Evolutionary conservation across 2,888 invertebrate species (phyloP).

Genomic region (Leptinotarsa peninsularis): DNA sequence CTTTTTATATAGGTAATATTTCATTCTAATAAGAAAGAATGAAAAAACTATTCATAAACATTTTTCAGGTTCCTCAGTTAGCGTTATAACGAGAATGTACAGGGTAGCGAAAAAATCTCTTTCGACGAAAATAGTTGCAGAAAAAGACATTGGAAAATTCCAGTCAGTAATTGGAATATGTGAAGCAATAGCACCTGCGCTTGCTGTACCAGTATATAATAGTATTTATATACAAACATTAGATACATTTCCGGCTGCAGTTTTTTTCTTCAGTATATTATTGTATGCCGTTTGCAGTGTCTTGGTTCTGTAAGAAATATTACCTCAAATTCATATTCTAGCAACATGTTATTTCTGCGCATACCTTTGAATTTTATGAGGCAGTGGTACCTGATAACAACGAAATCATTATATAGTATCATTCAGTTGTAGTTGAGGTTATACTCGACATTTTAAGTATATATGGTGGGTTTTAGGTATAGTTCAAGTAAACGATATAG

Average conservation of each 20-base stretch:
- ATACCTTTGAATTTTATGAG: too few species aligned
- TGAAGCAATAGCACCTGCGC: conserved; percentile 70
- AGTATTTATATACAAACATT: conserved; percentile 69
- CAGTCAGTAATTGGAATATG: conserved; percentile 72
- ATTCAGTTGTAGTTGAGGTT: too few species aligned
- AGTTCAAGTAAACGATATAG: too few species aligned
- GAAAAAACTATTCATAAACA: background rate
- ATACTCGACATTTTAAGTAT: too few species aligned
- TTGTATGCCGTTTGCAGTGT: conserved; percentile 50
- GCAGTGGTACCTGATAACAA: too few species aligned
- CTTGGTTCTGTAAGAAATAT: conserved; percentile 52
- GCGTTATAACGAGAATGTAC: conserved; percentile 58
- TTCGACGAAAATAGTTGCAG: conserved; percentile 61
- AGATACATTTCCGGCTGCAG: conserved; percentile 68
- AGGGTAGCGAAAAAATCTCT: conserved; percentile 60
- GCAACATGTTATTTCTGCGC: background rate
- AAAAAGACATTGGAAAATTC: conserved; percentile 61
- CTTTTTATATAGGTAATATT: conserved; percentile 63
- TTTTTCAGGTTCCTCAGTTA: conserved; percentile 54
- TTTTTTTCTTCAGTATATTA: conserved; percentile 69
- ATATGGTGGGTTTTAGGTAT: too few species aligned
- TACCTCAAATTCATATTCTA: background rate
- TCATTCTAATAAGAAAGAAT: conserved; percentile 21
- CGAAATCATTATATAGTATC: too few species aligned
- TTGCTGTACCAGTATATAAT: conserved; percentile 71